Conservation (phyloP, 2,888 invertebrate species). For the Torymus texanus region DNA sequence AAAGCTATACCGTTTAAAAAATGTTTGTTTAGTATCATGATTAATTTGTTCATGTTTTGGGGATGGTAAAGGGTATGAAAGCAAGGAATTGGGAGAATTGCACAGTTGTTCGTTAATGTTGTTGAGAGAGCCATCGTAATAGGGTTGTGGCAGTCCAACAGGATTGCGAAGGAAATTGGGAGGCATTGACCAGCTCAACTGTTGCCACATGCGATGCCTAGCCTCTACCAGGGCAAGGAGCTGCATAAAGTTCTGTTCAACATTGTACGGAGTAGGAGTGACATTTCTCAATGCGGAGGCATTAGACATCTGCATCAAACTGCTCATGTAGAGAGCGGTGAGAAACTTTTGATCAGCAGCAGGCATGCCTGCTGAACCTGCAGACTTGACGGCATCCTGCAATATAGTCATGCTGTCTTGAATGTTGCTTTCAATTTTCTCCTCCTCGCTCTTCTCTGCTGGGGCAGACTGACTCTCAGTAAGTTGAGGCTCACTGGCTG, state of each 20-base stretch:
- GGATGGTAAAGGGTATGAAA: conserved; percentile 66
- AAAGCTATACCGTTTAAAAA: conserved; percentile 69
- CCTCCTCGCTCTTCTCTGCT: conserved; percentile 46
- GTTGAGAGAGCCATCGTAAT: conserved; percentile 65
- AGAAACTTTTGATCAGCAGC: conserved; percentile 73
- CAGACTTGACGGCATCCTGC: conserved; percentile 68
- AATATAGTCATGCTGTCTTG: conserved; percentile 69
- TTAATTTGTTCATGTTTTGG: conserved; percentile 67
- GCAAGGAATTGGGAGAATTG: conserved; percentile 66
- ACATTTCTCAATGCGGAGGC: conserved; percentile 64
- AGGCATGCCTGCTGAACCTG: conserved; percentile 57
- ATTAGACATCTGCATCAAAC: conserved; percentile 72
- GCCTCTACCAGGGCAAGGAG: conserved; percentile 71
- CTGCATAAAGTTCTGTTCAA: conserved; percentile 70
- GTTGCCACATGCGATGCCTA: conserved; percentile 72
- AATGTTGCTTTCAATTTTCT: conserved; percentile 61
- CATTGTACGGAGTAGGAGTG: conserved; percentile 60
- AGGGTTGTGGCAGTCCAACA: conserved; percentile 62
- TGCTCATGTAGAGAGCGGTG: conserved; percentile 74
- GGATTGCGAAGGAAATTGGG: conserved; percentile 69
- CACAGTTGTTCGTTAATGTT: conserved; percentile 69
- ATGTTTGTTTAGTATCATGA: conserved; percentile 68
- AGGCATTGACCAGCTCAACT: conserved; percentile 69
- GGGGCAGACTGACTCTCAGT: conserved; percentile 34
- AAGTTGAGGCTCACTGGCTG: conserved; percentile 45